Evolutionary conservation across 2,797 vertebrate genomes (phyloP).

Genomic region (Muscicapa striata): DNA sequence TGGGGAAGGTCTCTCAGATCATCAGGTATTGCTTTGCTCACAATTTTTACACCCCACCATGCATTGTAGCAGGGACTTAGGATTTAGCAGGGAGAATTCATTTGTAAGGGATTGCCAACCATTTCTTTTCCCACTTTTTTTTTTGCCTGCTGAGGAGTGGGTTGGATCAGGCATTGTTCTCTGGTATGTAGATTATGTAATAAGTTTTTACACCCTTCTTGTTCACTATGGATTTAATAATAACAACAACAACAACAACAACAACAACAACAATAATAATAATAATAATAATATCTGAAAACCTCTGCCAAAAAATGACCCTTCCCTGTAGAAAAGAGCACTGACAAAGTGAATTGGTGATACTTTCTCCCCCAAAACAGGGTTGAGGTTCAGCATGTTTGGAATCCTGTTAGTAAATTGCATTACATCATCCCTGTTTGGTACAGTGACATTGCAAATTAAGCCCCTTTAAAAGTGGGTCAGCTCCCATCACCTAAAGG

Average conservation of each 20-base stretch:
- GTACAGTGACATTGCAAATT: slow-evolving; percentile 52
- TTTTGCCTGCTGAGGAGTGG: not conserved
- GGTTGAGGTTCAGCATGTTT: not conserved
- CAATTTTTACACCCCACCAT: not conserved
- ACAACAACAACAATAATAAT: no score
- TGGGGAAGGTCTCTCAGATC: not conserved
- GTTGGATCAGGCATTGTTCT: not conserved
- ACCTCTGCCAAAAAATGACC: not conserved
- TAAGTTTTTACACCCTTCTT: not conserved
- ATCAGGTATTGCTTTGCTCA: not conserved
- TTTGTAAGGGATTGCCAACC: not conserved
- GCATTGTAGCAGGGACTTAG: not conserved
- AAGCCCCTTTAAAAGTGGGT: slow-evolving; percentile 46
- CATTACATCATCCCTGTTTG: slow-evolving; percentile 8
- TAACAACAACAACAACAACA: not conserved
- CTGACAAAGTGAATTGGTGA: not conserved
- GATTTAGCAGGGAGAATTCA: not conserved
- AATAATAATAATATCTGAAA: not conserved
- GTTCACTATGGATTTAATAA: not conserved
- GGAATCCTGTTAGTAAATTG: slow-evolving; percentile 24
- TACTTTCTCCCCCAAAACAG: not conserved
- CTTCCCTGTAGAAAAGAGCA: not conserved
- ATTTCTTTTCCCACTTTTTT: not conserved
- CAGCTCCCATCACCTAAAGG: slow-evolving; percentile 25
- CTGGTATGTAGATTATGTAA: not conserved